A percentile compares a stretch with the other conserved stretches of the same genome.
These are phyloP conservation scores for Teleopsis dalmanni DNA, from an alignment of 1,140 invertebrate species.

Conservation along the genomic window DNA sequence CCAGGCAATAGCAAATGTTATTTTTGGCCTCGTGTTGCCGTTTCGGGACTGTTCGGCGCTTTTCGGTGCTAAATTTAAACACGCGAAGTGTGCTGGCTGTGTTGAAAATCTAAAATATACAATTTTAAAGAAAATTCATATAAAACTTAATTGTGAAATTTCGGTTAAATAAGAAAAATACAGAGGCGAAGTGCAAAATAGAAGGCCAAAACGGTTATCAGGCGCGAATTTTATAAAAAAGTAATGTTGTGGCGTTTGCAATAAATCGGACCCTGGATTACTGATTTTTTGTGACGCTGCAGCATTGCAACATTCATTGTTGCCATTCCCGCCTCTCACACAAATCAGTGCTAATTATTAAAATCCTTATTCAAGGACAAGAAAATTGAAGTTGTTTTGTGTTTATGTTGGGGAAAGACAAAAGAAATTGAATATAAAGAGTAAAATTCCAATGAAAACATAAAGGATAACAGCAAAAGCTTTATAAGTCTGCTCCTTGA, in stretches of 20 bases:
- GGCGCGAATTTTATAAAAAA: not conserved
- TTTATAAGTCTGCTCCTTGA: no score
- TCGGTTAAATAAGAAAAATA: not conserved
- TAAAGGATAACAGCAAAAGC: no score
- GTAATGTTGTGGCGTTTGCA: not conserved
- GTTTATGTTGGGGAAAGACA: no score
- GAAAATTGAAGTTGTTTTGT: no score
- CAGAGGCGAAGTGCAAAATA: no score
- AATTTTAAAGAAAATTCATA: not conserved
- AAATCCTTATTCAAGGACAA: no score
- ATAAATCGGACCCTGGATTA: constrained; percentile 10
- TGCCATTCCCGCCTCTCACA: no score
- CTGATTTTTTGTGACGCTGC: constrained; percentile 8
- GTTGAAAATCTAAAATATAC: constrained; percentile 1
- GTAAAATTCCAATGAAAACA: no score
- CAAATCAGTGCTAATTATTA: no score
- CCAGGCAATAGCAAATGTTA: constrained; percentile 11
- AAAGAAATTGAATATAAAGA: no score
- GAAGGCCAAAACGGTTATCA: no score
- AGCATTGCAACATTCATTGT: no score
- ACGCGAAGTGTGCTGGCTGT: constrained; percentile 5
- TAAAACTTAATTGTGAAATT: not conserved
- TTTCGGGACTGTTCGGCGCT: constrained; percentile 3
- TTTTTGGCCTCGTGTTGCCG: constrained; percentile 9
- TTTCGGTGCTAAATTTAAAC: constrained; percentile 8